phyloP scores from a whole-genome alignment of 2,797 vertebrate species.

The Coregonus suidteri region DNA sequence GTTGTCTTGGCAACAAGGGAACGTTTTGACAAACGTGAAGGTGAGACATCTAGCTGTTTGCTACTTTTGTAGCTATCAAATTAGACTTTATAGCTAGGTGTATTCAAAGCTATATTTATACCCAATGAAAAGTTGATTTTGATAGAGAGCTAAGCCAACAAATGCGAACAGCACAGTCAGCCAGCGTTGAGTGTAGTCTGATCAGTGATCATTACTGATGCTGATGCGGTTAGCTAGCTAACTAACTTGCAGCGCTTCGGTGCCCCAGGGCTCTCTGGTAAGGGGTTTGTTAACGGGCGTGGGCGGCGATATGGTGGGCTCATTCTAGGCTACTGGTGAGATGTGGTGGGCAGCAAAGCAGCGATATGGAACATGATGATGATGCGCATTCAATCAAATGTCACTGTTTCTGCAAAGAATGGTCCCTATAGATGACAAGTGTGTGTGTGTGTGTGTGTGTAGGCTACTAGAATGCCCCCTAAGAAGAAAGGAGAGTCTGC shows the following conservation, averaged over 20 bases:
- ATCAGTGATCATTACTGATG: background rate
- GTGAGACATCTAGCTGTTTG: background rate
- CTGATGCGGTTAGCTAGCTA: too few species aligned
- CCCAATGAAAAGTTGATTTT: too few species aligned
- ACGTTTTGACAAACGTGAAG: background rate
- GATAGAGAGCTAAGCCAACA: too few species aligned
- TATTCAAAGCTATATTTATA: too few species aligned
- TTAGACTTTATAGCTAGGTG: background rate
- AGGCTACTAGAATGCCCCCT: slow-evolving; percentile 26
- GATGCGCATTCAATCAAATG: too few species aligned
- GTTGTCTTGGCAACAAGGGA: slow-evolving; percentile 44
- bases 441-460: slow-evolving; percentile 15
- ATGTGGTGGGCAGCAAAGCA: background rate
- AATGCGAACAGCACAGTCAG: too few species aligned
- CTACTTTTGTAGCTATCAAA: background rate
- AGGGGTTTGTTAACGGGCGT: background rate
- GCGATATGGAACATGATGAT: background rate
- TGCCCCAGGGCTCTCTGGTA: background rate
- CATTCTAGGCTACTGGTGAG: background rate
- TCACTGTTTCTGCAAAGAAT: background rate
- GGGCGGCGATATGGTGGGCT: background rate
- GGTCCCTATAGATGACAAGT: background rate
- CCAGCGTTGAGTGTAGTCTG: background rate
- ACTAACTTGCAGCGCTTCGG: too few species aligned
- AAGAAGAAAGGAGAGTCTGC: slow-evolving; percentile 21